Percentiles rank a stretch among this genome's conserved stretches.
Evolutionary conservation across 2,797 vertebrate species (phyloP).

Genomic region (Rhynchonycteris naso): DNA sequence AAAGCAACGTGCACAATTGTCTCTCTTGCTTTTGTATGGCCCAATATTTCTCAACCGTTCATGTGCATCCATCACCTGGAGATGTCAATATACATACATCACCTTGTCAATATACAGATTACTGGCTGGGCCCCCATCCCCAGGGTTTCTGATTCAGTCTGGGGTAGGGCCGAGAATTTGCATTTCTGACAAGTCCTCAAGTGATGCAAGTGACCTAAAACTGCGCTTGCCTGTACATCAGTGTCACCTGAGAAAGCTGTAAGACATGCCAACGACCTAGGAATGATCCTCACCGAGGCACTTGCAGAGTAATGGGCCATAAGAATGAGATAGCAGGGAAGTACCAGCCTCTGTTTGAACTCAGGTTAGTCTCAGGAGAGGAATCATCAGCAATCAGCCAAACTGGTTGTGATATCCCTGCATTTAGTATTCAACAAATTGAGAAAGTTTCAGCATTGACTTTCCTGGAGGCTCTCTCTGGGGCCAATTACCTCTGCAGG

Average conservation of each 20-base stretch:
- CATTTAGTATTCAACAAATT: conserved; percentile 48
- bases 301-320: not conserved
- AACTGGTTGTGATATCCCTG: conserved; percentile 50
- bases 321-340: not conserved
- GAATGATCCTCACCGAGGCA: conserved; percentile 32
- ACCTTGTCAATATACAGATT: not conserved
- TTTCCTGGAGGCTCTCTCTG: conserved; percentile 53
- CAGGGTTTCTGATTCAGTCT: not conserved
- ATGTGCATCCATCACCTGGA: not conserved
- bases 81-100: not conserved
- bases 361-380: conserved; percentile 40
- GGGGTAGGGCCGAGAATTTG: not conserved
- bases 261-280: not conserved
- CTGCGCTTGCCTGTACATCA: not conserved
- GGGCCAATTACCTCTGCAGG: conserved; percentile 76
- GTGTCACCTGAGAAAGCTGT: not conserved
- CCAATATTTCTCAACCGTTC: not conserved
- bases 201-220: not conserved
- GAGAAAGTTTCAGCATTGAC: conserved; percentile 57
- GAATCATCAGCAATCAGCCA: conserved; percentile 45
- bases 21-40: not conserved
- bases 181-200: conserved; percentile 18
- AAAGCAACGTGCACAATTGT: not conserved
- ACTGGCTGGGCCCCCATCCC: not conserved
- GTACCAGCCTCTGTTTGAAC: not conserved